phyloP scores from a whole-genome alignment of 2,797 vertebrate species.

The Siniperca undulata region DNA sequence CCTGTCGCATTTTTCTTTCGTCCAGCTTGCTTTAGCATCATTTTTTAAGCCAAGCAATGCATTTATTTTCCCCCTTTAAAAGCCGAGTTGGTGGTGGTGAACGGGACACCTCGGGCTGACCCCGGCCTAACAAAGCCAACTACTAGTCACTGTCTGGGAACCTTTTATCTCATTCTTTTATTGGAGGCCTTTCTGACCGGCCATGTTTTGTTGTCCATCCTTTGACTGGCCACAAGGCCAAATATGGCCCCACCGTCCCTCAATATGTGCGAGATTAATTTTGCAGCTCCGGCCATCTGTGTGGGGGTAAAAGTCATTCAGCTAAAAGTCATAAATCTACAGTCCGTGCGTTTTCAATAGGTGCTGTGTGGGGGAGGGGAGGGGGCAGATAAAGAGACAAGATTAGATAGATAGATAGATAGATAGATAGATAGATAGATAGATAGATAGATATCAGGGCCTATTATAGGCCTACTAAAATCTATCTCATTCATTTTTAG shows the following conservation, averaged over 20 bases:
- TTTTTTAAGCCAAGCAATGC: conserved; percentile 62
- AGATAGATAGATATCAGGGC: conserved; percentile 13
- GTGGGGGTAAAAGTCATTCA: conserved; percentile 69
- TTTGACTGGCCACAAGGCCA: conserved; percentile 81
- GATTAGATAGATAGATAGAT: conserved; percentile 27
- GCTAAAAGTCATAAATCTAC: conserved; percentile 81
- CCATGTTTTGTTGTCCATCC: conserved; percentile 75
- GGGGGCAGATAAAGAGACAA: background rate
- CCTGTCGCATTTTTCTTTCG: conserved; percentile 43
- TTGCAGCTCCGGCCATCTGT: conserved; percentile 79
- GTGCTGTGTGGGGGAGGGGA: conserved; percentile 29
- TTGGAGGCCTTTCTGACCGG: conserved; percentile 62
- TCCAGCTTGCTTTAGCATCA: conserved; percentile 44
- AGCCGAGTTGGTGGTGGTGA: conserved; percentile 54
- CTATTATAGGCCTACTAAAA: background rate
- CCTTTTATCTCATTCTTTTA: conserved; percentile 77
- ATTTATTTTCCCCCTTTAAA: conserved; percentile 21
- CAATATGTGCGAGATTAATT: conserved; percentile 82
- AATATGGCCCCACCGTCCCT: conserved; percentile 70
- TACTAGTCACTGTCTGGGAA: conserved; percentile 82
- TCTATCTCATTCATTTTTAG: background rate
- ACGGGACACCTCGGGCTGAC: conserved; percentile 89
- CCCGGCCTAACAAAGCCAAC: conserved; percentile 77
- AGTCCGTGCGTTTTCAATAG: conserved; percentile 65
- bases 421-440: conserved; percentile 17